Conservation (phyloP, 2,113 vertebrate species). For the Trematomus loennbergii region DNA sequence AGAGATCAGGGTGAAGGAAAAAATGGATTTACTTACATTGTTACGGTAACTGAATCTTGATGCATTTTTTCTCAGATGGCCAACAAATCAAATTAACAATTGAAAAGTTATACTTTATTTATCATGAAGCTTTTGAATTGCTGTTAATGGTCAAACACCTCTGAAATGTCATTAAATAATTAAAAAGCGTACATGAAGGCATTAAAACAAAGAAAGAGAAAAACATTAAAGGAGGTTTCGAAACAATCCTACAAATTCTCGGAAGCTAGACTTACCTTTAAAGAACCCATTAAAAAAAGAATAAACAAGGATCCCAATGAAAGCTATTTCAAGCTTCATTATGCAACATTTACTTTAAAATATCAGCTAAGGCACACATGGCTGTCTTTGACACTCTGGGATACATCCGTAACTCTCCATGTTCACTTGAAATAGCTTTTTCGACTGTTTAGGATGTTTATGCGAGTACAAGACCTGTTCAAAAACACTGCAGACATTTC, state of each 20-base stretch:
- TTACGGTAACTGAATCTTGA: not conserved
- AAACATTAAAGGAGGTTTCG: not conserved
- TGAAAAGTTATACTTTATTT: not conserved
- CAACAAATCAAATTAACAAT: not conserved
- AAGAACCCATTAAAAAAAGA: no score
- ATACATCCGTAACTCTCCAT: not conserved
- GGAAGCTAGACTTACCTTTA: not conserved
- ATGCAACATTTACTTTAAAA: not conserved
- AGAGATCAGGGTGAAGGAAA: not conserved
- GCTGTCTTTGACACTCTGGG: not conserved
- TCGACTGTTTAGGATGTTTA: not conserved
- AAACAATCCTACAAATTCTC: not conserved
- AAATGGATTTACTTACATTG: not conserved
- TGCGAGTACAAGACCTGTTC: conserved; percentile 2
- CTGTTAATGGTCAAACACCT: not conserved
- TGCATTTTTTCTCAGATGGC: not conserved
- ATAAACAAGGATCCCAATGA: not conserved
- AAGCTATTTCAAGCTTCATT: not conserved
- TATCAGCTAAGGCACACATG: not conserved
- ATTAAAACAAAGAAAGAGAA: not conserved
- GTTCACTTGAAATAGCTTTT: not conserved
- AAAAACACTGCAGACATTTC: conserved; percentile 26
- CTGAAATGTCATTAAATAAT: not conserved
- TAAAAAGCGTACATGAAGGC: not conserved
- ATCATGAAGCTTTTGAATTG: not conserved